Percentiles rank a stretch among this genome's conserved stretches.
These are phyloP conservation scores for Tetrax tetrax DNA, from an alignment of 2,113 vertebrate genomes.

Conservation along the genomic window DNA sequence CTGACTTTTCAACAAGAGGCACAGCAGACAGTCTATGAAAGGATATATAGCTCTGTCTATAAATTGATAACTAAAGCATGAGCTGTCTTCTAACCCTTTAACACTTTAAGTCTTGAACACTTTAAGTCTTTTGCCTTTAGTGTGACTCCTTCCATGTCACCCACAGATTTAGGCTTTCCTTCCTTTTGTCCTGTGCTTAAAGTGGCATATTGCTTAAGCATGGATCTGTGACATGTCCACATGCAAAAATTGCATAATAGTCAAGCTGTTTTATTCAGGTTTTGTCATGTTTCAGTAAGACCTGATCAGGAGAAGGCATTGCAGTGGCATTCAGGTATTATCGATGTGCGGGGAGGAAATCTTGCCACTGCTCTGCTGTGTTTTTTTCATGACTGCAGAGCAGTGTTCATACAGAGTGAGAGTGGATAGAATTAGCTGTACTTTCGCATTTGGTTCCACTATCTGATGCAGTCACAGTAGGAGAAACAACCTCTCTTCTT, in stretches of 20 bases:
- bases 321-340: not conserved
- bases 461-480: not conserved
- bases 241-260: not conserved
- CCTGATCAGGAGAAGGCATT: not conserved
- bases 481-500: not conserved
- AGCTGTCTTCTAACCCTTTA: not conserved
- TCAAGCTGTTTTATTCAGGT: not conserved
- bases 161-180: not conserved
- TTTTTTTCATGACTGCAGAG: not conserved
- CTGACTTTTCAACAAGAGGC: not conserved
- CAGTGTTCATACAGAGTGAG: not conserved
- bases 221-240: not conserved
- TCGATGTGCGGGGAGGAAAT: not conserved
- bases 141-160: not conserved
- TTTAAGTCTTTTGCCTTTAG: not conserved
- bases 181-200: not conserved
- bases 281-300: not conserved
- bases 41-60: not conserved
- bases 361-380: not conserved
- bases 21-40: not conserved
- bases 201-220: not conserved
- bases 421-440: not conserved
- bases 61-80: fast-evolving
- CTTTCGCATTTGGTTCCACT: not conserved
- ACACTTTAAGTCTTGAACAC: not conserved